Percentiles rank a stretch among this genome's conserved stretches.
Evolutionary conservation across 2,888 invertebrate species (phyloP).

Genomic region (Acleris holmiana): DNA sequence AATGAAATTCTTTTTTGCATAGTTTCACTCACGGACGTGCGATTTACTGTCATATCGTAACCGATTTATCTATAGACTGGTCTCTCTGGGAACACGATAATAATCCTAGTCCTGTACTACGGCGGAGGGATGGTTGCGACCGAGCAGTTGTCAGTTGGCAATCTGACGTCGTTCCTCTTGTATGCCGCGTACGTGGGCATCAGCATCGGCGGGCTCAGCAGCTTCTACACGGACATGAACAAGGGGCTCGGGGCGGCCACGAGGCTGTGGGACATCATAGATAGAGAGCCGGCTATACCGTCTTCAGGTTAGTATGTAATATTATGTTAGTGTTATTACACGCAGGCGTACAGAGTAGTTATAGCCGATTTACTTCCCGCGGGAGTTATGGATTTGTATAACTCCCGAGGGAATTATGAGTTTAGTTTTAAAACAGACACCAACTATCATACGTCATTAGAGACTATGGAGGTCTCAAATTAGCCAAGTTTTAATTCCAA

Average conservation of each 20-base stretch:
- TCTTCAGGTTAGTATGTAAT: conserved; percentile 80
- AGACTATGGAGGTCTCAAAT: too few relatives aligned
- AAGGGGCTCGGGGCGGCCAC: conserved; percentile 96
- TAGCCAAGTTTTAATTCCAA: too few relatives aligned
- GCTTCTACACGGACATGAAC: conserved; percentile 97
- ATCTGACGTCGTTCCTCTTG: conserved; percentile 95
- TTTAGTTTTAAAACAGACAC: too few relatives aligned
- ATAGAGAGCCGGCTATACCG: conserved; percentile 91
- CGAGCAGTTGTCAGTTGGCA: conserved; percentile 91
- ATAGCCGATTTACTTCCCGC: too few relatives aligned
- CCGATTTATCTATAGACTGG: conserved; percentile 85
- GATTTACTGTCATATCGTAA: too few relatives aligned
- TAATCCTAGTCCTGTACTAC: conserved; percentile 95
- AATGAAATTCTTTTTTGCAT: too few relatives aligned
- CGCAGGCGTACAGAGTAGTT: too few relatives aligned
- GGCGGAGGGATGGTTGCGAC: conserved; percentile 95
- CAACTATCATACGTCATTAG: too few relatives aligned
- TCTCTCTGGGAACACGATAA: conserved; percentile 94
- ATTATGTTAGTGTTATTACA: too few relatives aligned
- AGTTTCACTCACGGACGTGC: too few relatives aligned
- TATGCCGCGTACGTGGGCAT: conserved; percentile 97
- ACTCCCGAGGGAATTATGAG: too few relatives aligned
- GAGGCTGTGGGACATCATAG: conserved; percentile 95
- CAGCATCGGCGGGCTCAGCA: conserved; percentile 94
- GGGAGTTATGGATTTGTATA: too few relatives aligned